Percentiles rank a stretch among this genome's conserved stretches.
Conservation (phyloP, 2,113 vertebrate genomes). For the Megaleporinus macrocephalus region DNA sequence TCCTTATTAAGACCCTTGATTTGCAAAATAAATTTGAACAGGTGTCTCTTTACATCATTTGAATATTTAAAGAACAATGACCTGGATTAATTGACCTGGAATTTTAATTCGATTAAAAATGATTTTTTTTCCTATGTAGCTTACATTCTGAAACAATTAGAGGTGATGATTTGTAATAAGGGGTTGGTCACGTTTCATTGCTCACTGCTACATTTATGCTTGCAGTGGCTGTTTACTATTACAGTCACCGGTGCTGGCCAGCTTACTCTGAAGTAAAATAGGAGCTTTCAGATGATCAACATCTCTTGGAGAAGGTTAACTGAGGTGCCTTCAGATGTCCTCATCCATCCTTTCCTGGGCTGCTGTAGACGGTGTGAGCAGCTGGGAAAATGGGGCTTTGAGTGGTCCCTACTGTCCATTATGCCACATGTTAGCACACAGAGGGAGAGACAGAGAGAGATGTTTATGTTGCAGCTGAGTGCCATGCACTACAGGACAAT, state of each 20-base stretch:
- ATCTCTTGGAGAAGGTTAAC: neutral
- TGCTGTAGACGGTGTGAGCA: neutral
- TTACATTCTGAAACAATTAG: too few relatives aligned
- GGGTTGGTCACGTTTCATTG: too few relatives aligned
- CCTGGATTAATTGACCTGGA: neutral
- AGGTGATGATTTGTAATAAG: too few relatives aligned
- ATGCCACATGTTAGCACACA: neutral
- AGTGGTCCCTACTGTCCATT: conserved; percentile 48
- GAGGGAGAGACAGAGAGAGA: neutral
- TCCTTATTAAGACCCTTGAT: too few relatives aligned
- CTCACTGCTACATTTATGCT: too few relatives aligned
- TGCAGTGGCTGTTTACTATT: neutral
- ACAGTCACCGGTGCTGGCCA: neutral
- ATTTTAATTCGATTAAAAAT: neutral
- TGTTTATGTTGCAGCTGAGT: too few relatives aligned
- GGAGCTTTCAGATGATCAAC: neutral
- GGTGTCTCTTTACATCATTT: too few relatives aligned
- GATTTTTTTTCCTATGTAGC: too few relatives aligned
- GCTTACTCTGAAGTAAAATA: neutral
- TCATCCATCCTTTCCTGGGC: neutral
- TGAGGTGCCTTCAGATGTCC: neutral
- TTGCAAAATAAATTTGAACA: too few relatives aligned
- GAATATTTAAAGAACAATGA: neutral
- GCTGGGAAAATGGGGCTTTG: conserved; percentile 4
- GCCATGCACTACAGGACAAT: too few relatives aligned